These are phyloP conservation scores for rabbit (Oryctolagus cuniculus) DNA, from an alignment of 2,113 vertebrate genomes.

Conservation along the genomic window DNA sequence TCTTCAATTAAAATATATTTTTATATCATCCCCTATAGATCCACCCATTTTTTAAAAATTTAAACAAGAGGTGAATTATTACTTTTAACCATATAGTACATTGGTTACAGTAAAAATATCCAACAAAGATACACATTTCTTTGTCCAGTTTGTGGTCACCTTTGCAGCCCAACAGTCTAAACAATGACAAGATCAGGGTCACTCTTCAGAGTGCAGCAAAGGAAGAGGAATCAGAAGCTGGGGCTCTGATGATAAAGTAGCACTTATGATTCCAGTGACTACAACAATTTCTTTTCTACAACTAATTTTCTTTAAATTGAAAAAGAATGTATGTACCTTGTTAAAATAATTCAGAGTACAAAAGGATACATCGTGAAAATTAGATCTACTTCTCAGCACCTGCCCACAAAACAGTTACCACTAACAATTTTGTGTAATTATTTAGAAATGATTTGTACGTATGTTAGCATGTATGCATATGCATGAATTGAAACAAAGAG, in stretches of 20 bases:
- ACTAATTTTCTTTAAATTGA: conserved; percentile 3
- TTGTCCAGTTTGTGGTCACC: not conserved
- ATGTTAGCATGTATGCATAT: not conserved
- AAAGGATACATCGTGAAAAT: not conserved
- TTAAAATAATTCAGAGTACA: conserved; percentile 20
- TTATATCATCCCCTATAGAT: not conserved
- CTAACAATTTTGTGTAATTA: not conserved
- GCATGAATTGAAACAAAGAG: not conserved
- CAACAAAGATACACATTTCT: not conserved
- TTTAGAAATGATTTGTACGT: not conserved
- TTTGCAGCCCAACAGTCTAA: not conserved
- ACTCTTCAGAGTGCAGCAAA: not conserved
- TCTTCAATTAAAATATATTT: conserved; percentile 36
- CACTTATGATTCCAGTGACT: not conserved
- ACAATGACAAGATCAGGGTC: not conserved
- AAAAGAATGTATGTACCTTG: not conserved
- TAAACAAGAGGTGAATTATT: not conserved
- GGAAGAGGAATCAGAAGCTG: not conserved
- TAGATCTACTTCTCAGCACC: not conserved
- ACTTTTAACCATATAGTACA: not conserved
- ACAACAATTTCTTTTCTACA: not conserved
- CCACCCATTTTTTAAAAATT: not conserved
- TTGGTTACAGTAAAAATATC: not conserved
- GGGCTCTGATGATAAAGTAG: not conserved
- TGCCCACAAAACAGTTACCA: not conserved